Conservation (phyloP, 2,797 vertebrate species). For the Gallinago solitaria region DNA sequence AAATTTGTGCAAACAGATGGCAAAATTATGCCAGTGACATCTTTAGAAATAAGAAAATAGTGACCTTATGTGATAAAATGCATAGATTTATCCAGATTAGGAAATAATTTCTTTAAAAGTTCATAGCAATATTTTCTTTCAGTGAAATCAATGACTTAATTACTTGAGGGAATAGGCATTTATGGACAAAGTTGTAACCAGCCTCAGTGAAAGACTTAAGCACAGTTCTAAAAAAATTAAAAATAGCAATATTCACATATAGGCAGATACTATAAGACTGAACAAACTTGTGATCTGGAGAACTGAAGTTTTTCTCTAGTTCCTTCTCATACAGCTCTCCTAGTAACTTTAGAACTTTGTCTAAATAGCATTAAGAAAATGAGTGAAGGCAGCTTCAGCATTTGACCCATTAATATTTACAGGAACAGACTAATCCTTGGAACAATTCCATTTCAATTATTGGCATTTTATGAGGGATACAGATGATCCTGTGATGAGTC, state of each 20-base stretch:
- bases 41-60: neutral
- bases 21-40: neutral
- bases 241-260: neutral
- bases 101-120: neutral
- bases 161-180: neutral
- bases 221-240: neutral
- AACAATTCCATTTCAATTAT: neutral
- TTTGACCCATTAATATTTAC: neutral
- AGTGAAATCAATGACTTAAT: neutral
- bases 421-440: neutral
- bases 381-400: neutral
- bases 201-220: neutral
- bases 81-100: neutral
- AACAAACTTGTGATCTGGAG: neutral
- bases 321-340: neutral
- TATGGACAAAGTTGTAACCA: neutral
- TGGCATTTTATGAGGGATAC: neutral
- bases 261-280: neutral
- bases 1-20: neutral
- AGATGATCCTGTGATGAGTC: neutral
- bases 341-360: neutral
- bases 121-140: neutral
- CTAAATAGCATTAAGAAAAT: neutral
- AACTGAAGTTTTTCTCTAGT: neutral
- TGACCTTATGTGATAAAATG: accelerated